A percentile compares a stretch with the other conserved stretches of the same genome.
These are phyloP conservation scores for Drosophila oshimai DNA, from an alignment of 1,140 invertebrate genomes.

Conservation along the genomic window DNA sequence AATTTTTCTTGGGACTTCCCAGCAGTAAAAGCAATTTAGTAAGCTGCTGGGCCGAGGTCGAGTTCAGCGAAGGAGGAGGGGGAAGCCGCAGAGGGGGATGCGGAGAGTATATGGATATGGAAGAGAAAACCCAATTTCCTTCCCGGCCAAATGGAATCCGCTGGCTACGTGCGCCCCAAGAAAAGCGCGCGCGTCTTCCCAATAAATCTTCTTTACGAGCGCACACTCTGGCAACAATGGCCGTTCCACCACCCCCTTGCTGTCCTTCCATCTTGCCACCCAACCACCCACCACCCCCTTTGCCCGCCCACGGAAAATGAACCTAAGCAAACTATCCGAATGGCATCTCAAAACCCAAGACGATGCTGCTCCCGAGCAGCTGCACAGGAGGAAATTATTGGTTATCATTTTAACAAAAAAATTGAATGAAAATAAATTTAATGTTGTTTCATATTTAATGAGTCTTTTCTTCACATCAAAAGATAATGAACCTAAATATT, in stretches of 20 bases:
- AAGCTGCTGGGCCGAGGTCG: slow-evolving; percentile 65
- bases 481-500: too few relatives aligned
- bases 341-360: slow-evolving; percentile 71
- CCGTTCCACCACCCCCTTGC: slow-evolving; percentile 48
- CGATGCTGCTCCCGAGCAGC: slow-evolving; percentile 26
- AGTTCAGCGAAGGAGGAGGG: background rate
- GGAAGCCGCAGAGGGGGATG: slow-evolving; percentile 37
- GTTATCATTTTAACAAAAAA: background rate
- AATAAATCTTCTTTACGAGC: slow-evolving; percentile 83
- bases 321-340: slow-evolving; percentile 82
- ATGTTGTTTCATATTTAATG: too few relatives aligned
- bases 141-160: slow-evolving; percentile 71
- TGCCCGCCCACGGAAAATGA: slow-evolving; percentile 65
- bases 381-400: slow-evolving; percentile 24
- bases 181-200: slow-evolving; percentile 81
- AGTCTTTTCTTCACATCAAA: too few relatives aligned
- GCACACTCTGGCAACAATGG: slow-evolving; percentile 82
- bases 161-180: slow-evolving; percentile 64
- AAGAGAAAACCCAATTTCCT: slow-evolving; percentile 78
- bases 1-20: slow-evolving; percentile 66
- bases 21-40: slow-evolving; percentile 75
- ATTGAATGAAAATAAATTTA: background rate
- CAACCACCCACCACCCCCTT: background rate
- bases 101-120: slow-evolving; percentile 34
- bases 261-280: too few relatives aligned